A percentile compares a stretch with the other conserved stretches of the same genome.
These are phyloP conservation scores for Nanger granti DNA, from an alignment of 2,113 vertebrate genomes.

Conservation along the genomic window DNA sequence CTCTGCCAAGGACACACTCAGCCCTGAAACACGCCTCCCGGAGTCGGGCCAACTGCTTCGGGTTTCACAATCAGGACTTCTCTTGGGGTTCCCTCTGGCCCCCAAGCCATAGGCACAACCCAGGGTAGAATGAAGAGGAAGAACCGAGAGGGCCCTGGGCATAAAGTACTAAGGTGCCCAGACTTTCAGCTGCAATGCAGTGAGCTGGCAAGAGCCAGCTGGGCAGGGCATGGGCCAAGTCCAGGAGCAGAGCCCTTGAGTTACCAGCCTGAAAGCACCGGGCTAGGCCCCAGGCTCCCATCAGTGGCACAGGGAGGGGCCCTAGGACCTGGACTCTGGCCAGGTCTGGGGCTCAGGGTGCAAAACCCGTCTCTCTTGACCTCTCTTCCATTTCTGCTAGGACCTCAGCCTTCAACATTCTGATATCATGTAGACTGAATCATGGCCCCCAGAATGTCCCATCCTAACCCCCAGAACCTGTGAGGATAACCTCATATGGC, in stretches of 20 bases:
- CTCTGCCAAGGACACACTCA: constrained; percentile 44
- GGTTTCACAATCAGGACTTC: constrained; percentile 9
- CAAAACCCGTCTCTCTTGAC: neutral
- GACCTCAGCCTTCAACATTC: neutral
- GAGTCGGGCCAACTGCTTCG: neutral
- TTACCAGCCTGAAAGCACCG: neutral
- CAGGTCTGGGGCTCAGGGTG: neutral
- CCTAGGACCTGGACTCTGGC: neutral
- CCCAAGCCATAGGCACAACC: neutral
- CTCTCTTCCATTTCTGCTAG: neutral
- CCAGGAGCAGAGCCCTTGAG: accelerated
- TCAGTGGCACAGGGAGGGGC: neutral
- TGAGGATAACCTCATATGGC: neutral
- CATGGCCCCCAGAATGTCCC: neutral
- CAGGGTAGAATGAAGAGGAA: neutral
- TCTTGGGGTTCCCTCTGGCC: neutral
- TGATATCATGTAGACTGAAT: neutral
- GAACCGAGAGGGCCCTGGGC: neutral
- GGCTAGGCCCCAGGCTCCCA: no score
- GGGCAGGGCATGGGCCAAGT: neutral
- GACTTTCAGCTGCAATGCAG: neutral
- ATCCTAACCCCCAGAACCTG: neutral
- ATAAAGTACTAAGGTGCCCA: accelerated
- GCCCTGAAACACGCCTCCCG: neutral
- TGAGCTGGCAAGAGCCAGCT: neutral